phyloP scores from a whole-genome alignment of 2,113 vertebrate genomes.

The Lynx canadensis region DNA sequence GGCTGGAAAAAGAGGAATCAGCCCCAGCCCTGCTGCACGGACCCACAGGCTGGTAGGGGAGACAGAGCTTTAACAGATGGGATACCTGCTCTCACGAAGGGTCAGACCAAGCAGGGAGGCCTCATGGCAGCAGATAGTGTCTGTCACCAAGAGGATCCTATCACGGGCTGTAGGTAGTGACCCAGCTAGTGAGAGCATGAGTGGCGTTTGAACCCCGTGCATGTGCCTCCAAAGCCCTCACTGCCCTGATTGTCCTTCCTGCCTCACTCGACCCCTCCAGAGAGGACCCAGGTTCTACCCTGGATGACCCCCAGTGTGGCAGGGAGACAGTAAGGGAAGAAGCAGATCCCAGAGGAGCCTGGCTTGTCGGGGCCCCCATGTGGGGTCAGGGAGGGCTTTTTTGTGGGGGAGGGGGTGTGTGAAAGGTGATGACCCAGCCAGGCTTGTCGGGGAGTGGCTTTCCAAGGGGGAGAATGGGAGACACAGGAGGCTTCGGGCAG shows the following conservation, averaged over 20 bases:
- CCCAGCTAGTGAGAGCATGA: not conserved
- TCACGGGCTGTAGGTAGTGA: not conserved
- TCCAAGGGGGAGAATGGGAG: not conserved
- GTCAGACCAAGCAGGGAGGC: not conserved
- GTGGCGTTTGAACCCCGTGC: accelerated
- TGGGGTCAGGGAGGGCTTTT: no score
- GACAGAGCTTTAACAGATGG: not conserved
- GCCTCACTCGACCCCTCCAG: not conserved
- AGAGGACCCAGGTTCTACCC: not conserved
- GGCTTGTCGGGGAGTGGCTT: not conserved
- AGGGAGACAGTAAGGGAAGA: not conserved
- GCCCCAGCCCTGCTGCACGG: not conserved
- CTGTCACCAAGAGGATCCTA: not conserved
- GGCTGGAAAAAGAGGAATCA: not conserved
- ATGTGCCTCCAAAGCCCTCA: not conserved
- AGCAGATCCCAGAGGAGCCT: not conserved
- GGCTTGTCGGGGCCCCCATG: no score
- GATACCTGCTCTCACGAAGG: not conserved
- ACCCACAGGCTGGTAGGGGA: not conserved
- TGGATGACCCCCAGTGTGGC: accelerated
- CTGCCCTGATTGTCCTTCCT: not conserved
- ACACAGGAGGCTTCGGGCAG: not conserved
- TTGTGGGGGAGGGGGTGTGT: not conserved
- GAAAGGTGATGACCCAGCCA: not conserved
- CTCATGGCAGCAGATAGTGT: not conserved